phyloP scores from a whole-genome alignment of 2,888 invertebrate genomes.

The Phragmatobia fuliginosa region DNA sequence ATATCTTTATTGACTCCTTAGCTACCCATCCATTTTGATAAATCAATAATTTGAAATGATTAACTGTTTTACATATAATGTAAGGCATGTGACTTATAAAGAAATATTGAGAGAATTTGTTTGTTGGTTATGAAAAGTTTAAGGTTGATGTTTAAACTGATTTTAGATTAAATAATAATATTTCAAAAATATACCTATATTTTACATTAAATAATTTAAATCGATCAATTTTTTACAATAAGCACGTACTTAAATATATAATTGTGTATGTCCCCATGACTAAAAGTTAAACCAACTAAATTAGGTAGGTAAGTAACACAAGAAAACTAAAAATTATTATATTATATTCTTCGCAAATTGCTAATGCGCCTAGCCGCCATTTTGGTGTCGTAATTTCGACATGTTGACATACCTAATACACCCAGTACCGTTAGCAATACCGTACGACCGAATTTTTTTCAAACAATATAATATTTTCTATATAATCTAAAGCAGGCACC shows the following conservation, averaged over 20 bases:
- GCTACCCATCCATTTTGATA: neutral
- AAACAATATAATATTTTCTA: too few relatives aligned
- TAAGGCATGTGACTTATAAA: neutral
- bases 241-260: too few relatives aligned
- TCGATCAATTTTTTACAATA: neutral
- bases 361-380: too few relatives aligned
- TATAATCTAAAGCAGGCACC: too few relatives aligned
- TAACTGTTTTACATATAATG: neutral
- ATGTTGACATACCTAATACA: too few relatives aligned
- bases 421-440: too few relatives aligned
- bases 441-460: too few relatives aligned
- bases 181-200: neutral
- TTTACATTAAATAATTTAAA: neutral
- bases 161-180: neutral
- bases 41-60: neutral
- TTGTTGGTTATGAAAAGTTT: neutral
- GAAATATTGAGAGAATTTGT: neutral
- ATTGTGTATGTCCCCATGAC: neutral
- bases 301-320: neutral
- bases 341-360: too few relatives aligned
- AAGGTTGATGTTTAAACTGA: neutral
- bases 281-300: neutral
- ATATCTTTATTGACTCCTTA: neutral
- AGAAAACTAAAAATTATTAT: too few relatives aligned
- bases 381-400: too few relatives aligned